Evolutionary conservation across 2,113 vertebrate genomes (phyloP).

Genomic region (Pseudorectes ferrugineus): DNA sequence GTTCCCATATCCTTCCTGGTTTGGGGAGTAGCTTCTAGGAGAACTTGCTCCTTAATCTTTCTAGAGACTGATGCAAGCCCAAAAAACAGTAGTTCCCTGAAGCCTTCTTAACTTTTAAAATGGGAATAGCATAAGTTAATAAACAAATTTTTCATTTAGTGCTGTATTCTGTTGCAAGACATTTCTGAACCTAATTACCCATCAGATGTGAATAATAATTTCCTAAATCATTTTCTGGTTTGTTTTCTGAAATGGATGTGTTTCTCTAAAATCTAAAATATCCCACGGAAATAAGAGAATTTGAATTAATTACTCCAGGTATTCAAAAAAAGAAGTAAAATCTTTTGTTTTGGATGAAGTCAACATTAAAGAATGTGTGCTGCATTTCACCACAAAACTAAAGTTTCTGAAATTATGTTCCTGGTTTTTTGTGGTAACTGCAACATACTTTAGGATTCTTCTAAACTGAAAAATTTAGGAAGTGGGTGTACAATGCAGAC

Average conservation of each 20-base stretch:
- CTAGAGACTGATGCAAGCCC: neutral
- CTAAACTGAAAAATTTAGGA: neutral
- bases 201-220: neutral
- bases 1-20: neutral
- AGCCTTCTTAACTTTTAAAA: neutral
- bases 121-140: neutral
- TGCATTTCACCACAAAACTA: neutral
- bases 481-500: neutral
- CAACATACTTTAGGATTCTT: neutral
- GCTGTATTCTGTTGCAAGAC: neutral
- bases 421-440: neutral
- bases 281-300: neutral
- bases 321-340: neutral
- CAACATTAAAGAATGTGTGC: neutral
- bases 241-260: neutral
- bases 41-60: neutral
- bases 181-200: neutral
- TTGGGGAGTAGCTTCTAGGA: neutral
- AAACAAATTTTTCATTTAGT: neutral
- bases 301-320: neutral
- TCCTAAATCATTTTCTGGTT: neutral
- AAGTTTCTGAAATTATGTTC: neutral
- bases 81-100: neutral
- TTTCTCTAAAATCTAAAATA: neutral
- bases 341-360: neutral